These are phyloP conservation scores for Merodon equestris DNA, from an alignment of 2,888 invertebrate genomes.

Conservation along the genomic window DNA sequence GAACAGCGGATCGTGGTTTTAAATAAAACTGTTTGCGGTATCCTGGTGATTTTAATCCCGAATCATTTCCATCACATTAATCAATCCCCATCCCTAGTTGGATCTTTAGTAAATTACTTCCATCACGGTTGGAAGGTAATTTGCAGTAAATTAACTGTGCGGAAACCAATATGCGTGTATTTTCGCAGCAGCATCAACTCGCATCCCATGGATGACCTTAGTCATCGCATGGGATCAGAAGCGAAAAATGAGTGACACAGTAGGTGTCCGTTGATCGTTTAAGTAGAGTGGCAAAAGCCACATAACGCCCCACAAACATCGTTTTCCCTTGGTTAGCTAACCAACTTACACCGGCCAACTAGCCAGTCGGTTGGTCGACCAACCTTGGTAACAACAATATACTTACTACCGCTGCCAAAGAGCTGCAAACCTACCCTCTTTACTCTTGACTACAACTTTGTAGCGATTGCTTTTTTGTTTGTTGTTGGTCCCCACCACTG, in stretches of 20 bases:
- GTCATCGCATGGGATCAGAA: no score
- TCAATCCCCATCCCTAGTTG: constrained; percentile 15
- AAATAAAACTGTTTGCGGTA: neutral
- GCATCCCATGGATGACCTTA: constrained; percentile 7
- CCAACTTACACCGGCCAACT: constrained; percentile 37
- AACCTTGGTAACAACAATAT: constrained; percentile 19
- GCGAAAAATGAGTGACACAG: constrained; percentile 26
- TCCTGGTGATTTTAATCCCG: constrained; percentile 10
- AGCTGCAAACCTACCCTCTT: constrained; percentile 27
- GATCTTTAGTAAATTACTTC: constrained; percentile 11
- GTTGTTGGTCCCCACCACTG: no score
- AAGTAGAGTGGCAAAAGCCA: constrained; percentile 19
- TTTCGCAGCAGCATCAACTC: no score
- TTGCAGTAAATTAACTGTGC: constrained; percentile 62
- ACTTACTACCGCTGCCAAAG: constrained; percentile 1
- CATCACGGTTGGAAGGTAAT: constrained; percentile 57
- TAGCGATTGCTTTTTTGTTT: no score
- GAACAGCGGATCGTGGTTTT: neutral
- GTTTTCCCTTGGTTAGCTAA: constrained; percentile 28
- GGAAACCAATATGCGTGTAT: constrained; percentile 29
- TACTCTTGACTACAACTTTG: constrained; percentile 32
- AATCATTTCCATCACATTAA: constrained; percentile 23
- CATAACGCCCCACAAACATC: constrained; percentile 31
- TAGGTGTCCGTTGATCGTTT: constrained; percentile 44
- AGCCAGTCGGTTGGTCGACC: neutral